Conservation (phyloP, 1,140 invertebrate species). For the Drosophila seguyi region DNA sequence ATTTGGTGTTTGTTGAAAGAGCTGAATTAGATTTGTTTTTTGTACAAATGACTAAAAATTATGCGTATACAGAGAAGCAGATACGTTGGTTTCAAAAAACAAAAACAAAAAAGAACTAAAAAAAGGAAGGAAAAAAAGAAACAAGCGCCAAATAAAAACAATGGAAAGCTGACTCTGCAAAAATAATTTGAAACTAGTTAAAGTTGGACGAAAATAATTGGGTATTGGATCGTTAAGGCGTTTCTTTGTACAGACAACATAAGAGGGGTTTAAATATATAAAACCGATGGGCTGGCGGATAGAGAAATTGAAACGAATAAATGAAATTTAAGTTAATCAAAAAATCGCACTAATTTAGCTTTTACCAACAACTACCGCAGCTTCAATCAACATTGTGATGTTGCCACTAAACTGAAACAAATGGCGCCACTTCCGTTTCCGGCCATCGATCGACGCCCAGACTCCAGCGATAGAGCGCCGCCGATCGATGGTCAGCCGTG, state of each 20-base stretch:
- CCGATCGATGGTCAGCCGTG: constrained; percentile 27
- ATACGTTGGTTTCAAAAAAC: constrained; percentile 11
- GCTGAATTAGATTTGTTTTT: constrained; percentile 84
- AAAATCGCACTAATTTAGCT: constrained; percentile 85
- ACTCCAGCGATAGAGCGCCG: constrained; percentile 48
- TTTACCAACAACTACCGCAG: constrained; percentile 85
- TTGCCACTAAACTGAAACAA: constrained; percentile 68
- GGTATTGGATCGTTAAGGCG: neutral
- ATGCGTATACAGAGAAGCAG: constrained; percentile 38
- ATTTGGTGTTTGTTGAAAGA: constrained; percentile 85
- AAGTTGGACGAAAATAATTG: neutral
- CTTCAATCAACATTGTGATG: constrained; percentile 85
- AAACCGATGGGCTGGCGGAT: constrained; percentile 9
- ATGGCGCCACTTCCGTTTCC: constrained; percentile 20
- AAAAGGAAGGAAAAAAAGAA: neutral
- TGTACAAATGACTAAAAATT: constrained; percentile 55
- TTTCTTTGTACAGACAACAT: constrained; percentile 23
- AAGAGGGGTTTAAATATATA: neutral
- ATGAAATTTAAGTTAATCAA: constrained; percentile 41
- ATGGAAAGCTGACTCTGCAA: constrained; percentile 13
- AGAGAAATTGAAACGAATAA: constrained; percentile 21
- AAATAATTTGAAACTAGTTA: too few species aligned
- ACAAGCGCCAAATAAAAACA: constrained; percentile 17
- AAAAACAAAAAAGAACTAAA: neutral
- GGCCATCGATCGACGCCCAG: constrained; percentile 30